Percentiles rank a stretch among this genome's conserved stretches.
Evolutionary conservation across 2,888 invertebrate genomes (phyloP).

Genomic region (Plebejus argus): DNA sequence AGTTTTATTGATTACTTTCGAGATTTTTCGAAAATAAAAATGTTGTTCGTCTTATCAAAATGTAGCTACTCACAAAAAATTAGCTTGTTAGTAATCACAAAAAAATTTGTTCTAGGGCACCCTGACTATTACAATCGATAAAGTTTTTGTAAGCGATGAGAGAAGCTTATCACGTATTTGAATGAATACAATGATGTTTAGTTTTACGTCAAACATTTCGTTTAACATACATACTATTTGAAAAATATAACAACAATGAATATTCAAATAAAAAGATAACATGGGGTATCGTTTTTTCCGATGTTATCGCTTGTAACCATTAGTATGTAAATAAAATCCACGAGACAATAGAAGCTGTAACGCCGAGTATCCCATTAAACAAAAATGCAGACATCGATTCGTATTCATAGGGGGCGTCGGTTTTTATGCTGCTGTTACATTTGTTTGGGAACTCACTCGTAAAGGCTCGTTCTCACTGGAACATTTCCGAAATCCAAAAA

Average conservation of each 20-base stretch:
- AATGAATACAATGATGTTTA: too few species aligned
- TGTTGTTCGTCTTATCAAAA: too few species aligned
- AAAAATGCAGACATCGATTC: conserved; percentile 36
- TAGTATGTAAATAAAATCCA: conserved; percentile 13
- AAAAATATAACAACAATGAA: not conserved
- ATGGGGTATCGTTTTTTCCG: not conserved
- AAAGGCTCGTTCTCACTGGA: not conserved
- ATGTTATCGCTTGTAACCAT: conserved; percentile 2
- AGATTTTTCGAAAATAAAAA: too few species aligned
- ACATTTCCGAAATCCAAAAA: not conserved
- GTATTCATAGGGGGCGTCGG: conserved; percentile 52
- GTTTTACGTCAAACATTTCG: not conserved
- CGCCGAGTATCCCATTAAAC: conserved; percentile 26
- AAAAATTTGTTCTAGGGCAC: too few species aligned
- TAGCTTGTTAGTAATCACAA: too few species aligned
- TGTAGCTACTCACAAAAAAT: too few species aligned
- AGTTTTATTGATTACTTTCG: too few species aligned
- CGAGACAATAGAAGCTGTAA: conserved; percentile 20
- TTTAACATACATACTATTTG: not conserved
- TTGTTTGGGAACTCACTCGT: not conserved
- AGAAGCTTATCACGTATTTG: too few species aligned
- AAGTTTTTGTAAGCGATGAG: too few species aligned
- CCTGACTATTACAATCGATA: too few species aligned
- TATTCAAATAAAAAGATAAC: not conserved
- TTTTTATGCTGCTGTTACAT: conserved; percentile 28